Percentiles rank a stretch among this genome's conserved stretches.
Evolutionary conservation across 2,113 vertebrate genomes (phyloP).

Genomic region (Eurypyga helias): DNA sequence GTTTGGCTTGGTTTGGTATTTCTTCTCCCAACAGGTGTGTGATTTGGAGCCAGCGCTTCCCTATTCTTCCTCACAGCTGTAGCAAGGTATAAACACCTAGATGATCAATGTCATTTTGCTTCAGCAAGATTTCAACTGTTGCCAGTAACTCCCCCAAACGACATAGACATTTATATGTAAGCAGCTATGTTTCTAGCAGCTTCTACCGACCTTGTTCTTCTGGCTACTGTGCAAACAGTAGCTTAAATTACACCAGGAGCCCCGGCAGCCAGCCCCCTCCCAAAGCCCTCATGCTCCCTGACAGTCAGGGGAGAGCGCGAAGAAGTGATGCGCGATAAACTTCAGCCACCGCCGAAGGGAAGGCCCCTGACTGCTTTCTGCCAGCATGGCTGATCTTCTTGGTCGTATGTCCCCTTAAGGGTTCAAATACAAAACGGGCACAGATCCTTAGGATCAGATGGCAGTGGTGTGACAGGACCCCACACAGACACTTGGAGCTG

Average conservation of each 20-base stretch:
- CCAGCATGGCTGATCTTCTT: accelerated
- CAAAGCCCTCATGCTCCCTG: not conserved
- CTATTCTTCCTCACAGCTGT: not conserved
- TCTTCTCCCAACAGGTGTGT: not conserved
- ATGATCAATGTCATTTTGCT: not conserved
- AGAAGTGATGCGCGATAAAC: not conserved
- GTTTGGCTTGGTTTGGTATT: not conserved
- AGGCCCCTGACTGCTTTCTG: not conserved
- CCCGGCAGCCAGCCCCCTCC: not conserved
- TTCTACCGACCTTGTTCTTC: accelerated
- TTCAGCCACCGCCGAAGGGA: not conserved
- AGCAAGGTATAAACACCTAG: not conserved
- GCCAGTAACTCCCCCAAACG: not conserved
- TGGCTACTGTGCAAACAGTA: accelerated
- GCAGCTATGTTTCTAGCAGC: not conserved
- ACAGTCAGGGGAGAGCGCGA: accelerated
- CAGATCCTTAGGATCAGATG: not conserved
- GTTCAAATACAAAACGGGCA: not conserved
- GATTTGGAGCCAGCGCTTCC: not conserved
- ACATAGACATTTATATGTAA: not conserved
- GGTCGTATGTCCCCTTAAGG: not conserved
- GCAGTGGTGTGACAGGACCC: not conserved
- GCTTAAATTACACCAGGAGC: not conserved
- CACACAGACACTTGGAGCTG: not conserved
- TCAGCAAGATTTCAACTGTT: not conserved